Evolutionary conservation across 2,113 vertebrate species (phyloP), one percentile per base, ranked within the genome.

Genomic region (Tetrax tetrax): DNA sequence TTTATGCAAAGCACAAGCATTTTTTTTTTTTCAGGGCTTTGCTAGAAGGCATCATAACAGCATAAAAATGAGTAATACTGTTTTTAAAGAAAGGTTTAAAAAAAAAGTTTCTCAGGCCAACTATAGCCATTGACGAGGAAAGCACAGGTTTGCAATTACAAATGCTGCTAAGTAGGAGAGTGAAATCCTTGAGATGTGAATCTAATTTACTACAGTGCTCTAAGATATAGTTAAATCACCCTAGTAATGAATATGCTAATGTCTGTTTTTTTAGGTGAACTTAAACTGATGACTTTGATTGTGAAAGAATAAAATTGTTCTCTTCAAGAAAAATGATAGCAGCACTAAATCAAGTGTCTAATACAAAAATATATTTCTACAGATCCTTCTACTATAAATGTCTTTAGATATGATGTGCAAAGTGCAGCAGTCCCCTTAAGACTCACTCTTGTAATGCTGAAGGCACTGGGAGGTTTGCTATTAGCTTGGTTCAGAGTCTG

Each of bases 271-370:
- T 97, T 61, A 90, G 76, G 61, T 63, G 24, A 93, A 90, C 72
- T 82, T 93, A 87, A 89, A 84, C 72, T 71, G 15, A 71, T 90
- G 20, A 87, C 33, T 90, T 81, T 76, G 68, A 92, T 65, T 89
- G 65, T 33, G n/a, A 79, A 93, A 84, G 43, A 88, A 93, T 82
- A 76, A 91, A 93, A 76, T 71, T 68, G 20, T 92, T 89, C 77
- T 76, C n/a, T 57, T 95, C 74, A 84, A 45, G 37, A 91, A 70
- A 97, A 96, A 82, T 82, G 14, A 89, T 33, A 87, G 74, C 45
- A 48, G 33, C 54, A 65, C 10, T 87, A 92, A 92, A 93, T 97
- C 86, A 82, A 91, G 10, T 59, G 37, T 94, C 80, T 83, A 86
- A 76, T 54, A 65, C 60, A 95, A 90, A 96, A 90, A 79, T 48